Evolutionary conservation across 2,888 invertebrate species (phyloP).

Genomic region (Torymus auratus): DNA sequence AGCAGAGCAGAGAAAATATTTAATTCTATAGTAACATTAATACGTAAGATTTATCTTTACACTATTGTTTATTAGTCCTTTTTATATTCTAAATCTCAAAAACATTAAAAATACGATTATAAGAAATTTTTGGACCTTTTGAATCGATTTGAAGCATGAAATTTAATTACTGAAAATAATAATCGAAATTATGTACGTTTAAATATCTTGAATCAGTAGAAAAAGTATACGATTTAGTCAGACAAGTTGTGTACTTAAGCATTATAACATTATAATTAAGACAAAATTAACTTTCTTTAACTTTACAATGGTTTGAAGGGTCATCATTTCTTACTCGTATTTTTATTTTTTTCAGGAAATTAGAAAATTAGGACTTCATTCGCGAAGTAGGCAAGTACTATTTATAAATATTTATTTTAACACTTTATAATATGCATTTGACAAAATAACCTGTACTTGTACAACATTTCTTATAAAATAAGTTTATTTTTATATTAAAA

Average conservation of each 20-base stretch:
- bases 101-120: no score
- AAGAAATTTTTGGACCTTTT: conserved; percentile 17
- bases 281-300: conserved; percentile 7
- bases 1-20: no score
- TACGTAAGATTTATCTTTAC: no score
- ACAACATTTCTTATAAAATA: no score
- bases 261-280: not conserved
- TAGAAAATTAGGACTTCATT: not conserved
- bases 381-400: conserved; percentile 31
- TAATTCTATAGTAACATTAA: no score
- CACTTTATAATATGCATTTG: no score
- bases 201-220: conserved; percentile 28
- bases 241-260: not conserved
- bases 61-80: no score
- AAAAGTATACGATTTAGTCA: conserved; percentile 39
- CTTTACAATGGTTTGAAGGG: conserved; percentile 7
- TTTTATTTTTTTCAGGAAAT: conserved; percentile 44
- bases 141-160: conserved; percentile 34
- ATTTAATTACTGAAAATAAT: not conserved
- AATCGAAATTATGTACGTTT: not conserved
- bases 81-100: no score
- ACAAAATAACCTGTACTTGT: no score
- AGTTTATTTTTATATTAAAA: no score
- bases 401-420: not conserved
- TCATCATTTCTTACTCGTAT: conserved; percentile 24